Base-by-base conservation (phyloP, 2,113 vertebrate species). In the Corydoras maculifer region DNA sequence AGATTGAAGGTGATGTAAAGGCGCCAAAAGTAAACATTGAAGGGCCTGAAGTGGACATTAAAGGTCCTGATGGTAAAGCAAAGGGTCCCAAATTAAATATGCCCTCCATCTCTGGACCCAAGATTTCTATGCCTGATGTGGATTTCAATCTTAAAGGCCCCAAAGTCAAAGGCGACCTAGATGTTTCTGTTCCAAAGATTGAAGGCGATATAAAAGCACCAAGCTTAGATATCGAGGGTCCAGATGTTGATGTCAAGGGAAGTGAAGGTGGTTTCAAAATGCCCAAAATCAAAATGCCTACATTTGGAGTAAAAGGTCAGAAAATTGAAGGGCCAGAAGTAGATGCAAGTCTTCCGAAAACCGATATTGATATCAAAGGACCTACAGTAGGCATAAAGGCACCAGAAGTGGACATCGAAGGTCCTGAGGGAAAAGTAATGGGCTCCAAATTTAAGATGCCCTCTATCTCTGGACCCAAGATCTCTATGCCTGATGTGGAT, bases 21-120 rank as follows among this genome's bases (percentile, higher is more conserved):
- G 18, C 18, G 18, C 18, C 18, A 25, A 25, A 25, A 25, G 18
- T 25, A 25, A 25, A 25, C 18, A 25, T 25, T 25, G 18, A 25
- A 25, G 18, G 18, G 18, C 69, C 81, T 61, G 79, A 84, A 0
- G 0, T 84, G 15, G 76, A 84, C 68, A 62, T 88, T 15, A 4
- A 67, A 53, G 87, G 87, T 64, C 77, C 85, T 0, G 85, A 85
- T 61, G 84, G 70, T 1, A 59, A 31, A 54, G 71, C 72, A 18
- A 85, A 86, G n/a, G 82, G 82, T 0, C 67, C 85, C 4, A 81
- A 86, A 0, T 69, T 87, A 1, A 76, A 79, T 0, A 77, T 86
- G 80, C 83, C 86, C 0, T 50, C 31, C 18, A 25, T 25, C 30
- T 49, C 77, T 69, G 58, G 71, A 14, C 8, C 71, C 2, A 71